A percentile compares a stretch with the other conserved stretches of the same genome.
Conservation (phyloP, 2,888 invertebrate genomes). For the Meghimatium bilineatum region DNA sequence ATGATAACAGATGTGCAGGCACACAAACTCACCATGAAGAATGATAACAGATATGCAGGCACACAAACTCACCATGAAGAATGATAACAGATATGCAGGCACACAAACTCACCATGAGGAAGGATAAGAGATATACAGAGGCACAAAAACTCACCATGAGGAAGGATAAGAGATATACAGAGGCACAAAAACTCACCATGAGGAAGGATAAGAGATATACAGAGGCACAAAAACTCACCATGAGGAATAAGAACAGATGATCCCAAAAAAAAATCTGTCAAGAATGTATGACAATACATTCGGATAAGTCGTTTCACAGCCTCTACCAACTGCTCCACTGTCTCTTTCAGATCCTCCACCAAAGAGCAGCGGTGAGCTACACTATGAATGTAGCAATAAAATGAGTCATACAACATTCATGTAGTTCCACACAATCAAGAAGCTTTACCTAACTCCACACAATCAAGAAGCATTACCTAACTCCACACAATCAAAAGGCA, state of each 20-base stretch:
- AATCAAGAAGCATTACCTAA: no score
- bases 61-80: no score
- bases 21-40: no score
- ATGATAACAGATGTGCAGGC: no score
- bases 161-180: not conserved
- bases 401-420: no score
- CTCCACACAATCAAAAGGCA: no score
- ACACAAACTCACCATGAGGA: not conserved
- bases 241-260: conserved; percentile 55
- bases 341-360: conserved; percentile 77
- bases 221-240: conserved; percentile 39
- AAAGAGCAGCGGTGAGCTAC: conserved; percentile 59
- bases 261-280: conserved; percentile 77
- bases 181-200: not conserved
- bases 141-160: not conserved
- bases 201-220: not conserved
- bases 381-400: conserved; percentile 43
- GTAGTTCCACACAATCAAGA: no score
- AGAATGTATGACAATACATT: conserved; percentile 89
- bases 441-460: no score
- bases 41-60: no score
- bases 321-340: conserved; percentile 77
- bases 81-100: not conserved
- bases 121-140: no score
- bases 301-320: conserved; percentile 89